Conservation (phyloP, 2,113 vertebrate species). For the Tamias sibiricus region DNA sequence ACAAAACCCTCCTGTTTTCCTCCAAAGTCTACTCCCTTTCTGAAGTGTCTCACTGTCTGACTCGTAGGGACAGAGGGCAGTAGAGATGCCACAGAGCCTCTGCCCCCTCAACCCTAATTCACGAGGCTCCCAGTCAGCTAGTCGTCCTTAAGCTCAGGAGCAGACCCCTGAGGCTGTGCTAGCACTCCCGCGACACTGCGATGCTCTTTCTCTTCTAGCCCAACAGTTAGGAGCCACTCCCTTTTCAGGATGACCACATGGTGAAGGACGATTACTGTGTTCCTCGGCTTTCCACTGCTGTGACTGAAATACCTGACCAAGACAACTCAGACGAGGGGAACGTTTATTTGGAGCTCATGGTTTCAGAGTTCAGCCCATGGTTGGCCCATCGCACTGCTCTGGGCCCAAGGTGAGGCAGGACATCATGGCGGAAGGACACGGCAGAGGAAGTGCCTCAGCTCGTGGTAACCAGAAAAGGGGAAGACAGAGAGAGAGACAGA, state of each 20-base stretch:
- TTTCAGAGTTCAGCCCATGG: too few species aligned
- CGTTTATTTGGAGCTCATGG: too few species aligned
- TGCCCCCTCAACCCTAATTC: not conserved
- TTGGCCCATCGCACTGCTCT: too few species aligned
- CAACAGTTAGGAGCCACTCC: fast-evolving
- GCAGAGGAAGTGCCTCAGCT: too few species aligned
- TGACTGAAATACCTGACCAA: too few species aligned
- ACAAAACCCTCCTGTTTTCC: not conserved
- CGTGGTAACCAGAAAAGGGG: too few species aligned
- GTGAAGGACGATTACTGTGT: not conserved
- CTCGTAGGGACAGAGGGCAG: not conserved
- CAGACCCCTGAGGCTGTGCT: not conserved
- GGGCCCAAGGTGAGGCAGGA: too few species aligned
- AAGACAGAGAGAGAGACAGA: too few species aligned
- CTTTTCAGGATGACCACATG: not conserved
- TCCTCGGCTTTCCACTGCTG: too few species aligned
- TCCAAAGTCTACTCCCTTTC: not conserved
- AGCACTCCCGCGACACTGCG: not conserved
- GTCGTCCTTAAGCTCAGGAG: not conserved
- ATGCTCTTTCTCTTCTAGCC: not conserved
- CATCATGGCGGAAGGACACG: too few species aligned
- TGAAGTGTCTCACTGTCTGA: not conserved
- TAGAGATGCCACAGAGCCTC: not conserved
- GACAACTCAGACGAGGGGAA: too few species aligned
- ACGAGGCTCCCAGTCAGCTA: not conserved